Conservation (phyloP, 2,888 invertebrate species). For the Platycnemis pennipes region DNA sequence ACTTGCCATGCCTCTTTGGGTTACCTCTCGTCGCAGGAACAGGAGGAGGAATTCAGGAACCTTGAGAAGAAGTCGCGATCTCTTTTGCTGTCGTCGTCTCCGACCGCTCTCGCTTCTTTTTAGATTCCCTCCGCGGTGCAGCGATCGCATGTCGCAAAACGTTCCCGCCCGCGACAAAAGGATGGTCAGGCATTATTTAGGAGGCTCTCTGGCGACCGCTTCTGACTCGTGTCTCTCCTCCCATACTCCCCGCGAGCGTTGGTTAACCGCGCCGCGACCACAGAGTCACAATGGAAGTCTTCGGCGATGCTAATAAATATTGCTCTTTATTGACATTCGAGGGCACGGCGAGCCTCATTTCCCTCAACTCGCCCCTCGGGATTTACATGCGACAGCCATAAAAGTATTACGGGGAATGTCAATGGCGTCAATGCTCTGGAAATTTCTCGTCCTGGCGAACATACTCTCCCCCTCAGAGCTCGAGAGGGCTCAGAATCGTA, state of each 20-base stretch:
- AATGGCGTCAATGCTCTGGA: conserved; percentile 13
- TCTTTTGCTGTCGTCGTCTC: no score
- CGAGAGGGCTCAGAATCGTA: background rate
- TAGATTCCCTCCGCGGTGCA: background rate
- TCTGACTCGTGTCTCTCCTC: background rate
- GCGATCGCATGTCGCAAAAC: background rate
- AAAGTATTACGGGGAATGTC: conserved; percentile 10
- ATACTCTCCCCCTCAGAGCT: background rate
- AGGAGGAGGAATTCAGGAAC: no score
- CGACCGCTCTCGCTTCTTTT: no score
- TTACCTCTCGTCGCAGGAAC: no score
- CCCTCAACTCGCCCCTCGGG: conserved; percentile 10
- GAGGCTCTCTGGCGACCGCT: background rate
- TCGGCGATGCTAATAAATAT: background rate
- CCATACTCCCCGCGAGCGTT: background rate
- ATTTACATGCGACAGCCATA: background rate
- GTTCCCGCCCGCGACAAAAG: conserved; percentile 15
- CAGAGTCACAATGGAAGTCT: conserved; percentile 18
- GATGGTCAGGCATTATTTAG: conserved; percentile 3
- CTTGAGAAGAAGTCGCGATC: no score
- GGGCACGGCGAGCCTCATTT: background rate
- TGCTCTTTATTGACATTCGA: conserved; percentile 20
- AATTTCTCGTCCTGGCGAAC: conserved; percentile 15
- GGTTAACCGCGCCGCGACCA: background rate
- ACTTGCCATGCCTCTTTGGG: no score